Evolutionary conservation across 1,140 invertebrate species (phyloP), one percentile per base, ranked within the genome.

Genomic region (Protaetia brevitarsis): DNA sequence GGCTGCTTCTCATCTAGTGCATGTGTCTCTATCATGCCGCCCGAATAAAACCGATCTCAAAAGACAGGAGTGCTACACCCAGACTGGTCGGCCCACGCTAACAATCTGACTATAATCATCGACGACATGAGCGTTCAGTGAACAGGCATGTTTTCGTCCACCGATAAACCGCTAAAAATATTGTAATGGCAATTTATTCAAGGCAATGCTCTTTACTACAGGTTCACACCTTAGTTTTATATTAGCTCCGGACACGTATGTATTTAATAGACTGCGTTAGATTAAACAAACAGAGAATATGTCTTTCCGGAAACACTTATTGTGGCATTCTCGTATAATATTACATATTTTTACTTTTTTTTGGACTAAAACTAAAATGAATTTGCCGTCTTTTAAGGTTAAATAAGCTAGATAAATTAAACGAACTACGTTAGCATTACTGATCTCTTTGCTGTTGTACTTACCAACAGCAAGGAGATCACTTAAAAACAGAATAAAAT

Each of bases 121-220:
- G 67, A 69, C 68, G 67, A 70, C 71, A 70, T 68, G 71, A 72
- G 67, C 70, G 69, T 72, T 72, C 69, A 72, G 34, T 72, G 71
- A 72, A 69, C 67, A 69, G 64, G 36, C 71, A 68, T 68, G 68
- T 68, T 59, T 59, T 23, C 57, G 57, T 59, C 57, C 57, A 59
- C 57, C 29, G 57, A 59, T 59, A 59, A 59, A 59, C 57, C 57
- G 29, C 11, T 59, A 59, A 59, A 59, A 59, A 59, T 59, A 59
- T 59, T 29, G 57, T 59, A 59, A 59, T 59, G 57, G 57, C 57
- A 59, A 59, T 59, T 59, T 59, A 59, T 59, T 59, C 57, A 59
- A 59, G 26, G 57, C 57, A 59, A 59, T 28, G 16, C 41, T 51
- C 41, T 51, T 51, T 51, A 51, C 41, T 23, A 51, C 41, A 51